Evolutionary conservation across 1,140 invertebrate genomes (phyloP).

Genomic region (Sweltsa coloradensis): DNA sequence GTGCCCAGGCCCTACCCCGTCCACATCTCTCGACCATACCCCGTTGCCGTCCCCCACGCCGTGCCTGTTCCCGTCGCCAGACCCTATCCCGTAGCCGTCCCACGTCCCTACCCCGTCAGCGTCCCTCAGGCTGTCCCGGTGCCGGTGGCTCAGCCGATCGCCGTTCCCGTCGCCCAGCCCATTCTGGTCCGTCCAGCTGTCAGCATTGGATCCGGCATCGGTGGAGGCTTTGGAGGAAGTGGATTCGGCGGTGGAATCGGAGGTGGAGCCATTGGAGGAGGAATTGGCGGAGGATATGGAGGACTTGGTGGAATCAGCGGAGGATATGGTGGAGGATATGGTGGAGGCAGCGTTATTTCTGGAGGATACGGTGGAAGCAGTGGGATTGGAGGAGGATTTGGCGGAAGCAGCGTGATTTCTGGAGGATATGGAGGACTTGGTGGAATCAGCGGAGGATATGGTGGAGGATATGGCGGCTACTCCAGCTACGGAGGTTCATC

Average conservation of each 20-base stretch:
- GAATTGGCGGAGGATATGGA: neutral
- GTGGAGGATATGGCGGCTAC: neutral
- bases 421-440: neutral
- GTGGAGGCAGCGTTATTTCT: no score
- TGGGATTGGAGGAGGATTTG: neutral
- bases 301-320: neutral
- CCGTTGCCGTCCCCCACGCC: no score
- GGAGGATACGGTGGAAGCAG: no score
- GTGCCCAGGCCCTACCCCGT: constrained; percentile 3
- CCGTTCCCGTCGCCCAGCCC: neutral
- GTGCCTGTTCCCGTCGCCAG: no score
- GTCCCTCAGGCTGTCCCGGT: neutral
- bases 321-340: neutral
- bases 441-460: neutral
- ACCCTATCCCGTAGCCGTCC: neutral
- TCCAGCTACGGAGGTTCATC: neutral
- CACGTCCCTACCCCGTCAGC: neutral
- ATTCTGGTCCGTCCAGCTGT: no score
- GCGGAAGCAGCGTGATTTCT: neutral
- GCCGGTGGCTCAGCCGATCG: neutral
- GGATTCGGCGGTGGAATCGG: neutral
- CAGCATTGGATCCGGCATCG: neutral
- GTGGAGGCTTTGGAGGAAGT: neutral
- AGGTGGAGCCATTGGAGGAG: neutral
- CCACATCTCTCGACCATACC: neutral